These are phyloP conservation scores for Cephalotes varians DNA, from an alignment of 2,888 invertebrate genomes.

Conservation along the genomic window DNA sequence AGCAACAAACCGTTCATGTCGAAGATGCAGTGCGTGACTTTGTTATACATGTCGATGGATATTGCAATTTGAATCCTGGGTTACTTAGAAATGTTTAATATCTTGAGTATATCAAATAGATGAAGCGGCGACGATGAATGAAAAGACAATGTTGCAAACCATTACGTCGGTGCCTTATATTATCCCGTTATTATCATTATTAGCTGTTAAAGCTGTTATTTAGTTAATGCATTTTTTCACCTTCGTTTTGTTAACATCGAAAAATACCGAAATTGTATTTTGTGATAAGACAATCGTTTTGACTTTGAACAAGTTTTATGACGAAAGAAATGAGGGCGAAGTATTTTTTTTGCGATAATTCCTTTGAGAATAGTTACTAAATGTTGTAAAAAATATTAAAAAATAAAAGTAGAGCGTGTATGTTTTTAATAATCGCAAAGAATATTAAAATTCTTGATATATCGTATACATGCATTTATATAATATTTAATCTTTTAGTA, in stretches of 20 bases:
- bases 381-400: neutral
- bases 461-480: neutral
- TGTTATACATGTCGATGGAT: slow-evolving; percentile 62
- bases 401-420: neutral
- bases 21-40: slow-evolving; percentile 83
- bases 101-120: neutral
- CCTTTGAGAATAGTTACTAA: neutral
- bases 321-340: neutral
- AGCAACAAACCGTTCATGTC: slow-evolving; percentile 84
- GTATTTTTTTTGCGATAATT: neutral
- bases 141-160: neutral
- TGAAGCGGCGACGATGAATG: neutral
- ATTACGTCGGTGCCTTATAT: neutral
- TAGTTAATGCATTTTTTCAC: neutral
- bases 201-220: no score
- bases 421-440: neutral
- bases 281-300: neutral
- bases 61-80: slow-evolving; percentile 46
- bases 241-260: neutral
- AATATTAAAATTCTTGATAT: neutral
- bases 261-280: neutral
- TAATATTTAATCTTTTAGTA: neutral
- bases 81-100: neutral
- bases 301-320: neutral
- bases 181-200: neutral